These are phyloP conservation scores for Heliconius hewitsoni DNA, from an alignment of 1,140 invertebrate genomes.

Conservation along the genomic window DNA sequence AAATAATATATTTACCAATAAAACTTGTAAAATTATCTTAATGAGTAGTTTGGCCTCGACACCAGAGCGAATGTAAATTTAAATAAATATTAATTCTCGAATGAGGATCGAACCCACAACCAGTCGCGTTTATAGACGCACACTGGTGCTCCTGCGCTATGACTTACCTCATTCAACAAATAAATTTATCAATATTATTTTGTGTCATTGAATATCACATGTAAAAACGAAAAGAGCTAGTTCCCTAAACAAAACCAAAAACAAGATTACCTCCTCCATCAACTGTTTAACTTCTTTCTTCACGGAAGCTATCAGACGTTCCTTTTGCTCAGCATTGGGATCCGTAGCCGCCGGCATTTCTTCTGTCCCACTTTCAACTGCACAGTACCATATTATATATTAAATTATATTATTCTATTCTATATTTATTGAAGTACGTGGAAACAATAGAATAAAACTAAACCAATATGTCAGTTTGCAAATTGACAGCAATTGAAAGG, in stretches of 20 bases:
- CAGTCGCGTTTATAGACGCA: too few species aligned
- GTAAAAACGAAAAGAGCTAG: not conserved
- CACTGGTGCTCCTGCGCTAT: too few species aligned
- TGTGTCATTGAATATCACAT: not conserved
- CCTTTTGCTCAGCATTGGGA: constrained; percentile 83
- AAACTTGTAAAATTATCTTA: too few species aligned
- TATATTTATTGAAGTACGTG: not conserved
- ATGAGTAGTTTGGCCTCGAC: too few species aligned
- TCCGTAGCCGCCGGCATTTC: constrained; percentile 65
- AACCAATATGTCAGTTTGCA: constrained; percentile 4
- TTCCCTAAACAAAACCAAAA: not conserved
- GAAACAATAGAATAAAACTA: not conserved
- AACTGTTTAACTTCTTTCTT: constrained; percentile 95
- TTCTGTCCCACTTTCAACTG: constrained; percentile 62
- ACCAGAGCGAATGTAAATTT: too few species aligned
- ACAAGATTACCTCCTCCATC: constrained; percentile 89
- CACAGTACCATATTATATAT: constrained; percentile 24
- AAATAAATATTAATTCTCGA: too few species aligned
- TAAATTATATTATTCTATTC: not conserved
- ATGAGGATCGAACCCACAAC: too few species aligned
- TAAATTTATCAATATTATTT: too few species aligned
- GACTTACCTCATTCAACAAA: too few species aligned
- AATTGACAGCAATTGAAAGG: constrained; percentile 5
- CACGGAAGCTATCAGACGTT: constrained; percentile 88
- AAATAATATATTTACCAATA: too few species aligned